Conservation (phyloP, 2,113 vertebrate genomes). For the Gallinago media region DNA sequence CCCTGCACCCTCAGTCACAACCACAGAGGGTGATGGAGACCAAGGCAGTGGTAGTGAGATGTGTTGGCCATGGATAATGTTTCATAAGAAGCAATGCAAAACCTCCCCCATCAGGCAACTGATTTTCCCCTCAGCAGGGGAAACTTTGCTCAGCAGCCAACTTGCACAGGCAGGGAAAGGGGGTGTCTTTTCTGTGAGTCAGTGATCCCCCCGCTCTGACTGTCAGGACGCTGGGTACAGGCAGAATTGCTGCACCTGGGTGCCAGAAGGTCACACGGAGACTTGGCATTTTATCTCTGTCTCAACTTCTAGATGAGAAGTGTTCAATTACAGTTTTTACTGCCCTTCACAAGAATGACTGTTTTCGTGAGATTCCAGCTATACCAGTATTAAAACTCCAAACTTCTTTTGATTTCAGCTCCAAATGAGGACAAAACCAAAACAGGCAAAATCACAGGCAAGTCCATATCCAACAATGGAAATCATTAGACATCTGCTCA, state of each 20-base stretch:
- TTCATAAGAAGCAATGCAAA: background rate
- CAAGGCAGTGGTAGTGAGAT: background rate
- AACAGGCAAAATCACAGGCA: background rate
- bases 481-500: slow-evolving; percentile 21
- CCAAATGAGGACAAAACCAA: background rate
- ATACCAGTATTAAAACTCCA: background rate
- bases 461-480: background rate
- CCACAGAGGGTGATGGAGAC: background rate
- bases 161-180: background rate
- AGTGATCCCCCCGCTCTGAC: background rate
- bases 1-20: background rate
- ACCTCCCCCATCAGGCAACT: background rate
- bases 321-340: background rate
- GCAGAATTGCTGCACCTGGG: background rate
- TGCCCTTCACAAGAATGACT: background rate
- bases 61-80: rapidly evolving
- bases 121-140: background rate
- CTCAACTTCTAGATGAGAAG: background rate
- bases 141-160: too few species aligned
- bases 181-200: background rate
- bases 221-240: background rate
- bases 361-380: background rate
- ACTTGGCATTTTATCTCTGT: background rate
- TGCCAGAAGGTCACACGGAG: background rate
- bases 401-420: slow-evolving; percentile 19